Evolutionary conservation across 2,113 vertebrate genomes (phyloP), one percentile per base, ranked within the genome.

Genomic region (Oncorhynchus mykiss): DNA sequence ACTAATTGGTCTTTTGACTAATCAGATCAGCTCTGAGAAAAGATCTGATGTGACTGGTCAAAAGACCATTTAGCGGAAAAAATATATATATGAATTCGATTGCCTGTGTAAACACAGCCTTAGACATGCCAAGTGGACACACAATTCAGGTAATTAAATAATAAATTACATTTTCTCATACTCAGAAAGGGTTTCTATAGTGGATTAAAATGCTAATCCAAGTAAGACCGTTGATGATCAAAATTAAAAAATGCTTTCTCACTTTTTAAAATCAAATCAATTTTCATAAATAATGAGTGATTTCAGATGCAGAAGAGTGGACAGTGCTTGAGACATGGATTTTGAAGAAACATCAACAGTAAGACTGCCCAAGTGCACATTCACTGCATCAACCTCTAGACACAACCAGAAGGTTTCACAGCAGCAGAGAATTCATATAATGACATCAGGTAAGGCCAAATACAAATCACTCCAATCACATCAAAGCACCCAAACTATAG

Each of bases 401-500:
- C 48, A 76, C 29, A 45, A 45, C 9, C 39, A 45, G 9, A 45
- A 45, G 39, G 39, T 45, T 45, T 11, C 39, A 45, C 39, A 45
- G 39, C 39, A 45, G 39, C 39, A 45, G 39, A 45, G 2, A 45
- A 45, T 45, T 45, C 9, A 2, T 45, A 45, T 45, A 45, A 45
- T 45, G 39, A 11, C 39, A 45, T 45, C 39, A 45, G 39, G 39
- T 45, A 45, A 45, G 39, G 9, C 2, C 0, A 45, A 12, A 12
- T 45, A 45, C 12, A 45, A 45, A 45, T 39, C 31, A 5, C 31
- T 34, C 31, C 5, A 66, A 27, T 12, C 65, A 67, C 14, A 29
- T 29, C 65, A 69, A 69, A n/a, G 34, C 18, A 81, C 25, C 49
- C 16, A 74, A 77, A 77, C 9, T 31, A 72, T 60, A 85, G 76